These are phyloP conservation scores for Trissonchulus latispiculum DNA, from an alignment of 2,888 invertebrate genomes.

Conservation along the genomic window DNA sequence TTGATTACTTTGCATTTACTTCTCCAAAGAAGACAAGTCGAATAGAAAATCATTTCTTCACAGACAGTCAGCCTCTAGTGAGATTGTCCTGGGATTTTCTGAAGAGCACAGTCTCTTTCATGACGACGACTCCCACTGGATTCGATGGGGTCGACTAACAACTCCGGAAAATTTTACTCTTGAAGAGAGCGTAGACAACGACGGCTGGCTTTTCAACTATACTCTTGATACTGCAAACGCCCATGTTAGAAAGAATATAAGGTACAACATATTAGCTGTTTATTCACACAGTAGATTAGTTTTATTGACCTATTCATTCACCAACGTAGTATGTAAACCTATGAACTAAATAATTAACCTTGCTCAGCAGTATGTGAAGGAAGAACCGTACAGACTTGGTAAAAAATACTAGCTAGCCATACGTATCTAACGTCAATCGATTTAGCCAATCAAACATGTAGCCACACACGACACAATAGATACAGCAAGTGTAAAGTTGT, in stretches of 20 bases:
- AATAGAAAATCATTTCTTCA: background rate
- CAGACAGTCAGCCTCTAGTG: background rate
- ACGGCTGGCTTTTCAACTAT: background rate
- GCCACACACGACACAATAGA: too few relatives aligned
- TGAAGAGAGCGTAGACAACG: background rate
- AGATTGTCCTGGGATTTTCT: background rate
- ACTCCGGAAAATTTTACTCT: background rate
- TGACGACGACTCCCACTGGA: background rate
- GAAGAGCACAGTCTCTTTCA: background rate
- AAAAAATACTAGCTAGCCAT: too few relatives aligned
- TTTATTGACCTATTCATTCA: too few relatives aligned
- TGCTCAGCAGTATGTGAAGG: too few relatives aligned
- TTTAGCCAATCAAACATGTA: too few relatives aligned
- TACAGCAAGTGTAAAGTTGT: too few relatives aligned
- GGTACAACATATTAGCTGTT: too few relatives aligned
- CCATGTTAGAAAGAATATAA: background rate
- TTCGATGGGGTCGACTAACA: background rate
- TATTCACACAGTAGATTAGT: too few relatives aligned
- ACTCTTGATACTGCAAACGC: background rate
- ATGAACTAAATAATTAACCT: too few relatives aligned
- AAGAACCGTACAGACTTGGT: too few relatives aligned
- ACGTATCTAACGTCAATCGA: too few relatives aligned
- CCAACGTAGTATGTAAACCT: too few relatives aligned
- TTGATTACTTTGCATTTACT: background rate
- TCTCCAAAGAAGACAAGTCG: background rate